These are phyloP conservation scores for human (Homo sapiens) DNA, from an alignment of 2,113 vertebrate genomes.

Conservation along the genomic window GRCh38 chr18:45313001-45313500, in stretches of 20 bases:
- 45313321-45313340: fast-evolving
- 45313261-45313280: background rate
- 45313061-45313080: background rate
- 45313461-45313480: background rate
- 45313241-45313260: background rate
- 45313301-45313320: background rate
- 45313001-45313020: background rate
- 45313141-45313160: background rate
- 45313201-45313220: background rate
- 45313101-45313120: background rate
- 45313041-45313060: background rate
- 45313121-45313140: background rate
- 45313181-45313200: background rate
- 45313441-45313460: no score
- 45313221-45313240: background rate
- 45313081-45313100: background rate
- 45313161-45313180: background rate
- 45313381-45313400: background rate
- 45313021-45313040: background rate
- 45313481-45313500: background rate
- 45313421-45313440: background rate
- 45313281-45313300: background rate
- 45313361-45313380: background rate
- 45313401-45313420: background rate
- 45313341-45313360: background rate